These are phyloP conservation scores for Anthophora plumipes DNA, from an alignment of 2,888 invertebrate genomes.

Conservation along the genomic window DNA sequence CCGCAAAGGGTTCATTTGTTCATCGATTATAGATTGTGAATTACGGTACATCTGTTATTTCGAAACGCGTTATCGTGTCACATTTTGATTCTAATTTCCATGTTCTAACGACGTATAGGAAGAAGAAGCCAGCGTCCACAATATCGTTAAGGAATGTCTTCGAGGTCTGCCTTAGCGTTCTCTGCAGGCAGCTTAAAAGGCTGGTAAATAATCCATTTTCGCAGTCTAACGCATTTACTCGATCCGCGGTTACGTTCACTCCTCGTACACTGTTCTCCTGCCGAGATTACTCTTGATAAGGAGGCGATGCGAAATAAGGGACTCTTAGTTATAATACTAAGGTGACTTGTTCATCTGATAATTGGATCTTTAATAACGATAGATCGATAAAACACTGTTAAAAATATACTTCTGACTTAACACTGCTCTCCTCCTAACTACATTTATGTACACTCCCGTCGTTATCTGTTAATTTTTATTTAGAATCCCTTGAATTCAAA, in stretches of 20 bases:
- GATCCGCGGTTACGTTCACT: conserved; percentile 57
- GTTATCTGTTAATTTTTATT: no score
- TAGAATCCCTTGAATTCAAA: no score
- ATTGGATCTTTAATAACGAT: neutral
- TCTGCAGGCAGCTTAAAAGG: conserved; percentile 69
- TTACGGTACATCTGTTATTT: neutral
- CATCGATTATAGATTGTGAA: conserved; percentile 2
- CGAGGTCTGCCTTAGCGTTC: conserved; percentile 51
- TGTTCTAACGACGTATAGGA: conserved; percentile 59
- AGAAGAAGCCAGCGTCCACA: conserved; percentile 55
- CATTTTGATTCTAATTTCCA: conserved; percentile 57
- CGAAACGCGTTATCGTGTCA: conserved; percentile 45
- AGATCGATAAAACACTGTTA: neutral
- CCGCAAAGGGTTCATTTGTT: no score
- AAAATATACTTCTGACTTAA: no score
- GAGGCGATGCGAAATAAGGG: conserved; percentile 12
- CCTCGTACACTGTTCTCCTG: conserved; percentile 25
- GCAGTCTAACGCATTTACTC: conserved; percentile 66
- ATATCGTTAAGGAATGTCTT: conserved; percentile 66
- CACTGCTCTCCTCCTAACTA: no score
- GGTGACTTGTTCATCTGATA: neutral
- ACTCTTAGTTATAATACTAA: neutral
- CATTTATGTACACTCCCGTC: no score
- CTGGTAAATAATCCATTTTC: conserved; percentile 69
- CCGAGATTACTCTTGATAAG: conserved; percentile 45